Base-by-base conservation (phyloP, 2,113 vertebrate species). In the Lophius piscatorius region DNA sequence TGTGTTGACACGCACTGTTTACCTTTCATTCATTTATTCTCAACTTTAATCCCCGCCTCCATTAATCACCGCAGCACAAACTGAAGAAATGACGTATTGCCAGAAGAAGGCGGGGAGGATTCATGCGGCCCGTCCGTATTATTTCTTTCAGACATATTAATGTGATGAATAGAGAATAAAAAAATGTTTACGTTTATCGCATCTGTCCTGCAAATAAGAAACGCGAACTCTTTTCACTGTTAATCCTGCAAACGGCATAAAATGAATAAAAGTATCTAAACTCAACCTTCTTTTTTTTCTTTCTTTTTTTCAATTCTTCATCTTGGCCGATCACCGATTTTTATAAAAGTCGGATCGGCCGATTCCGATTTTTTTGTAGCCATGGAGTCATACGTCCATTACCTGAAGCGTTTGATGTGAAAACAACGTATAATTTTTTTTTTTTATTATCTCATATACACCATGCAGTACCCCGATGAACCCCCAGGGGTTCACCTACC, bases 1-100 rank as follows among this genome's bases (percentile, higher is more conserved):
- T 50, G 52, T 51, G 80, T 63, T 80, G 73, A 83, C 81, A 55
- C 79, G 64, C 70, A 66, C 78, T 55, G 81, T 86, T 88, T 87
- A 84, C 83, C 72, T 83, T 78, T 78, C 78, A 70, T 71, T 74
- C 74, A 78, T 86, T 82, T 81, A 76, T 48, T 57, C 73, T 74
- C 50, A 79, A 77, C 78, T 80, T 82, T 78, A 80, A 81, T 78
- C 70, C 65, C 28, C 7, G 40, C 48, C 46, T 70, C 50, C 78
- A 86, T 91, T 83, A 85, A 87, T 88, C 89, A 88, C 59, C 9
- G 31, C 2, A 39, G 48, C 52, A 70, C 59, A 5, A 55, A 46
- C 29, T 35, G 46, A 63, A 59, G 49, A 78, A 74, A 86, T 74
- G 56, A 67, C 63, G 39, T 46, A 75, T 50, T 24, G 33, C 11